These are phyloP conservation scores for Cactoblastis cactorum DNA, from an alignment of 2,888 invertebrate species.

Conservation along the genomic window DNA sequence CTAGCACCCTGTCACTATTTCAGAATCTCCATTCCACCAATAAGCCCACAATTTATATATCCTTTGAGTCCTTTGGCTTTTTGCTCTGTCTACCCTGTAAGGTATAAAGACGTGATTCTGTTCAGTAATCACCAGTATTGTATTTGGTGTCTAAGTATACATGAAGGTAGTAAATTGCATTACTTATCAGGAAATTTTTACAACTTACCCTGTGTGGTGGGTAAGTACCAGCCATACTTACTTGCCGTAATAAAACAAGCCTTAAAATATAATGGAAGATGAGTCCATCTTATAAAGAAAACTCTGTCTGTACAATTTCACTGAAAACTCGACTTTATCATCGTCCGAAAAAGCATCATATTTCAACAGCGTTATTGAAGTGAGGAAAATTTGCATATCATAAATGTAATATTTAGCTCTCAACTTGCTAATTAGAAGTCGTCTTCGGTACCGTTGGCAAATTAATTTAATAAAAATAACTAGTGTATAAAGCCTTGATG, in stretches of 20 bases:
- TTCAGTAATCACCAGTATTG: too few relatives aligned
- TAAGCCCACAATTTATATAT: too few relatives aligned
- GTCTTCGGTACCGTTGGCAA: conserved; percentile 57
- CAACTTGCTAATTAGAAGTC: conserved; percentile 76
- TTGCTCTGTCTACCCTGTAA: too few relatives aligned
- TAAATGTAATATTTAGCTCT: conserved; percentile 78
- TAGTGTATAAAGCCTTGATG: conserved; percentile 12
- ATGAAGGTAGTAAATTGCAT: background rate
- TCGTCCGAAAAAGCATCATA: conserved; percentile 42
- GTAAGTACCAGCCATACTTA: conserved; percentile 26
- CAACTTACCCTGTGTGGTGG: conserved; percentile 18
- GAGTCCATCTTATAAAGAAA: conserved; percentile 46
- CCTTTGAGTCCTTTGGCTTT: too few relatives aligned
- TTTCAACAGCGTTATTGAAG: conserved; percentile 36
- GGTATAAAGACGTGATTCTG: too few relatives aligned
- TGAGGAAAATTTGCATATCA: conserved; percentile 73
- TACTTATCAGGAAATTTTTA: background rate
- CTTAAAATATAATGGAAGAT: conserved; percentile 47
- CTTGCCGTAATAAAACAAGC: conserved; percentile 21
- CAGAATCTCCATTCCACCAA: too few relatives aligned
- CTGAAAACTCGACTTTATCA: conserved; percentile 37
- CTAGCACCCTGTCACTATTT: too few relatives aligned
- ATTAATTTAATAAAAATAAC: too few relatives aligned
- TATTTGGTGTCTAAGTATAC: too few relatives aligned
- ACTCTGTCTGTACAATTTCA: conserved; percentile 27